Conservation (phyloP, 2,113 vertebrate species). For the Gymnorhina tibicen region DNA sequence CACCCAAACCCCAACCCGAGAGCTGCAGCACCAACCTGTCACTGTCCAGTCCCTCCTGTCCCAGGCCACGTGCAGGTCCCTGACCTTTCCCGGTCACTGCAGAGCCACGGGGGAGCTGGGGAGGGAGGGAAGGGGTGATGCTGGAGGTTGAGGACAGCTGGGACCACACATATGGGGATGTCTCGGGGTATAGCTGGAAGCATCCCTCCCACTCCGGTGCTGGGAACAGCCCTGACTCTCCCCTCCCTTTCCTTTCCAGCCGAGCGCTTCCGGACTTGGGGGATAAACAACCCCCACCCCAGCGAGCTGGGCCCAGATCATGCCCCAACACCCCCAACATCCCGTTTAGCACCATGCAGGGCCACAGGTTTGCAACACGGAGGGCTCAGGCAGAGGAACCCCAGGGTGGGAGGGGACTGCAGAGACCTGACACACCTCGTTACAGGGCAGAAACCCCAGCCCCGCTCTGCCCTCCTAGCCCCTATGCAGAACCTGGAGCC, state of each 20-base stretch:
- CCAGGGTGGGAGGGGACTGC: rapidly evolving
- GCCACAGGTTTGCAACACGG: rapidly evolving
- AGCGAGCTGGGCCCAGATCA: rapidly evolving
- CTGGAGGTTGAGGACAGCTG: background rate
- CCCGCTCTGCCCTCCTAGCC: rapidly evolving
- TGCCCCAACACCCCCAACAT: rapidly evolving
- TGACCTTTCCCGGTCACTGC: background rate
- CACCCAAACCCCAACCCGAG: background rate
- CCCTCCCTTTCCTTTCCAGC: slow-evolving; percentile 46
- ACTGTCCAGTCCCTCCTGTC: background rate
- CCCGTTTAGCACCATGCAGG: rapidly evolving
- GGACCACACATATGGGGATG: rapidly evolving
- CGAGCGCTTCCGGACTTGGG: background rate
- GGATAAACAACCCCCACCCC: background rate
- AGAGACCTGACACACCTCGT: background rate
- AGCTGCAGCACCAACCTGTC: background rate
- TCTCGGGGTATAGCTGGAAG: background rate
- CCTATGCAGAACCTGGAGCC: rapidly evolving
- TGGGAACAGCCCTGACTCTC: background rate
- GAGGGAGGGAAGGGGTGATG: rapidly evolving
- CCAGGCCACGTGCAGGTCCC: background rate
- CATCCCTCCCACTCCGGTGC: rapidly evolving
- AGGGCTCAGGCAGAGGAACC: rapidly evolving
- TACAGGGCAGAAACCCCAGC: rapidly evolving
- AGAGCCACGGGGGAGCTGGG: background rate